Percentiles rank a stretch among this genome's conserved stretches.
These are phyloP conservation scores for Epirrhoe tristata DNA, from an alignment of 2,888 invertebrate genomes.

Conservation along the genomic window DNA sequence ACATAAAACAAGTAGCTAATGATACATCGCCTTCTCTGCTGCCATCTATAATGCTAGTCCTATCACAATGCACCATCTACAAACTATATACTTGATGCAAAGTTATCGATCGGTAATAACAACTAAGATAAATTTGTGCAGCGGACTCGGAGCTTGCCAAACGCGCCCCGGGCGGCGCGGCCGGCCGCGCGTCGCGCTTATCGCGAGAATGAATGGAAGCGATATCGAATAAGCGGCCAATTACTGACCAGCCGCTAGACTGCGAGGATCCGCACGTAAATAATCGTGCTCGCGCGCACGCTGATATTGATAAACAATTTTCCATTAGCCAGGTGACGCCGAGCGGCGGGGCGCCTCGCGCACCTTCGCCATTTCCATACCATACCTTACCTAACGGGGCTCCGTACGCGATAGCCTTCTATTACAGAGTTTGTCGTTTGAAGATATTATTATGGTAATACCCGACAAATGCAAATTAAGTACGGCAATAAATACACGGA, in stretches of 20 bases:
- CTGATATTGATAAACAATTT: constrained; percentile 79
- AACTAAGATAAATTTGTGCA: constrained; percentile 60
- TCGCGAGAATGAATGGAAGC: constrained; percentile 79
- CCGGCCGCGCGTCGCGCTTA: constrained; percentile 63
- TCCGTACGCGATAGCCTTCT: constrained; percentile 65
- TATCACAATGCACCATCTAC: constrained; percentile 40
- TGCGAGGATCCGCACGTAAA: constrained; percentile 72
- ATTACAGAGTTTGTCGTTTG: constrained; percentile 71
- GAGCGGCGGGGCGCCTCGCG: constrained; percentile 47
- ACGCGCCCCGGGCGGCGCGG: constrained; percentile 53
- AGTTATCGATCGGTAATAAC: constrained; percentile 49
- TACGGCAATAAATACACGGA: constrained; percentile 71
- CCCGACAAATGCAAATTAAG: constrained; percentile 74
- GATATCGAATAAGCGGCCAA: constrained; percentile 80
- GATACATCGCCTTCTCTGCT: constrained; percentile 24
- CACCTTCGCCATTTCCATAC: constrained; percentile 69
- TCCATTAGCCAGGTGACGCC: constrained; percentile 66
- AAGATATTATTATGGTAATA: constrained; percentile 77
- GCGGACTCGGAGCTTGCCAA: constrained; percentile 58
- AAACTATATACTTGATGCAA: constrained; percentile 41
- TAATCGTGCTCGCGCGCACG: constrained; percentile 79
- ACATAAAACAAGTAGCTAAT: constrained; percentile 30
- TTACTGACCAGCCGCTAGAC: constrained; percentile 71
- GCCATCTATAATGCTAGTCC: constrained; percentile 33
- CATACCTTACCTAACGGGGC: constrained; percentile 69